Conservation (phyloP, 2,113 vertebrate species). For the Tyto alba region DNA sequence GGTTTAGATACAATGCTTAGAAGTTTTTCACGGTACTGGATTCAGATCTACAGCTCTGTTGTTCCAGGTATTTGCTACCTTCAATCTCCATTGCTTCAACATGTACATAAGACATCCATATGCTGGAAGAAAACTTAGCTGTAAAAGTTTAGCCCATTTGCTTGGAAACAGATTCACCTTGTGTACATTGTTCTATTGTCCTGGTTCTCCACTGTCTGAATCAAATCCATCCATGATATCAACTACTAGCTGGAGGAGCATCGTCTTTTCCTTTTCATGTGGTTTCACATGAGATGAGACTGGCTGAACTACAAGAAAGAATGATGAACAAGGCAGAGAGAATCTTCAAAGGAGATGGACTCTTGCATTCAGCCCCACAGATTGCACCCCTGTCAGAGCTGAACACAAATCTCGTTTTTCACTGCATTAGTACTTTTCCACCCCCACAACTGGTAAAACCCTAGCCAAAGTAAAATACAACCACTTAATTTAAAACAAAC, state of each 20-base stretch:
- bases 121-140: neutral
- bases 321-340: neutral
- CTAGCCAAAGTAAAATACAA: neutral
- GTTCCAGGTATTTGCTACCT: neutral
- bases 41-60: neutral
- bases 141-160: neutral
- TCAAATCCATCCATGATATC: neutral
- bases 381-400: neutral
- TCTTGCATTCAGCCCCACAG: neutral
- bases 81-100: neutral
- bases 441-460: neutral
- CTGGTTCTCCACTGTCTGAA: neutral
- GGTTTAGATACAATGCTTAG: neutral
- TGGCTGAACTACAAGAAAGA: neutral
- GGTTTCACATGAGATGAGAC: neutral
- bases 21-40: neutral
- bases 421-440: neutral
- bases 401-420: neutral
- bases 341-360: neutral
- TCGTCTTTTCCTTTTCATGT: fast-evolving
- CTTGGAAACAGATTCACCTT: neutral
- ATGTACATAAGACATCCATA: neutral
- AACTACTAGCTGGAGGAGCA: neutral
- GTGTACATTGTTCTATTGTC: neutral
- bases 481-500: neutral